Conservation (phyloP, 1,140 invertebrate genomes). For the Arctopsyche grandis region DNA sequence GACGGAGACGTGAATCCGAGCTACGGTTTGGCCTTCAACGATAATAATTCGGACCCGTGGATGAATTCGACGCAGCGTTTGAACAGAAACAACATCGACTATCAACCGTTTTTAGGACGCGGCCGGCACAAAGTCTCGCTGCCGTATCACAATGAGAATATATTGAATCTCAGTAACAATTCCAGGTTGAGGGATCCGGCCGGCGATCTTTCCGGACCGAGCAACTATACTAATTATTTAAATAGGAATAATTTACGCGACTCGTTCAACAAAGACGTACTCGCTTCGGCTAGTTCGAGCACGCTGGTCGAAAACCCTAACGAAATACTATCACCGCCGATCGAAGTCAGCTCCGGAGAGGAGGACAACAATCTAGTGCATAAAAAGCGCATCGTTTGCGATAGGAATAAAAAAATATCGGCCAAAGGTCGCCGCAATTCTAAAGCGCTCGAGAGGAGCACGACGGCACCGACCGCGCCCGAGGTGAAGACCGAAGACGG, state of each 20-base stretch:
- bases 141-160: conserved; percentile 50
- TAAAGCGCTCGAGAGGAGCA: not conserved
- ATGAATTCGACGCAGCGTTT: not conserved
- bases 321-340: conserved; percentile 56
- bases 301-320: conserved; percentile 26
- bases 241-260: conserved; percentile 36
- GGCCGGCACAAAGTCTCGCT: conserved; percentile 36
- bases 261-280: not conserved
- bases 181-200: conserved; percentile 39
- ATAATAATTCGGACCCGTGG: not conserved
- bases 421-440: not conserved
- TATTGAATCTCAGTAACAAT: conserved; percentile 51
- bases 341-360: conserved; percentile 65
- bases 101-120: not conserved
- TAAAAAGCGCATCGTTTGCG: conserved; percentile 57
- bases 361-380: conserved; percentile 59
- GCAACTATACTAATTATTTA: conserved; percentile 50
- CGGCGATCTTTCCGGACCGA: conserved; percentile 41
- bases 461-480: not conserved
- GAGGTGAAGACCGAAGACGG: not conserved
- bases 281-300: conserved; percentile 4
- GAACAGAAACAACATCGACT: not conserved
- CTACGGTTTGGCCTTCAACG: not conserved
- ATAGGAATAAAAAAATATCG: conserved; percentile 49
- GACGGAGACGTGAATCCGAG: not conserved